A percentile compares a stretch with the other conserved stretches of the same genome.
Evolutionary conservation across 64 coral and sea anemone genomes (phyloP).

Genomic region (Montipora foliosa): DNA sequence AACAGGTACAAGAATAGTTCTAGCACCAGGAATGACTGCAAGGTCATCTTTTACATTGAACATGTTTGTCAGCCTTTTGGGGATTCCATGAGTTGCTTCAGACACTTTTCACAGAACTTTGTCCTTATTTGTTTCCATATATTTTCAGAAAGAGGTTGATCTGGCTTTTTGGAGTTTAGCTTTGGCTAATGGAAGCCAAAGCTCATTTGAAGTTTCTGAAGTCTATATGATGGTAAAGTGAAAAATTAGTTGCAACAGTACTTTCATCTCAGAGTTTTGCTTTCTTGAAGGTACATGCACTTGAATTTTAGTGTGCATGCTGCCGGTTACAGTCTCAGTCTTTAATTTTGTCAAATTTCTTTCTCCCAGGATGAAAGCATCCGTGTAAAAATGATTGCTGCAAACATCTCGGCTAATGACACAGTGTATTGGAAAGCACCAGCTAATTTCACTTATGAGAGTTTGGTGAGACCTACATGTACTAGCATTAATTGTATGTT

Average conservation of each 20-base stretch:
- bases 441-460: conserved; percentile 68
- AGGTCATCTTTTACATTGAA: too few species aligned
- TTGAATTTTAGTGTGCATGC: too few species aligned
- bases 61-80: too few species aligned
- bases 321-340: neutral
- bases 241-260: neutral
- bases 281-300: too few species aligned
- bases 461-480: conserved; percentile 63
- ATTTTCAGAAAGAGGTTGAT: conserved; percentile 55
- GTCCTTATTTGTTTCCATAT: neutral
- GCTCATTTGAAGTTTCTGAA: neutral
- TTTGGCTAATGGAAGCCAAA: neutral
- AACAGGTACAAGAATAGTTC: conserved; percentile 62
- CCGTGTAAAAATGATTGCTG: conserved; percentile 42
- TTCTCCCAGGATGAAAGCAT: conserved; percentile 28
- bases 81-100: too few species aligned
- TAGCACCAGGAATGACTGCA: neutral
- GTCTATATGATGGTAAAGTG: conserved; percentile 31
- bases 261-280: neutral
- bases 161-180: conserved; percentile 62
- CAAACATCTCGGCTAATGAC: conserved; percentile 73
- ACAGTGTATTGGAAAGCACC: conserved; percentile 83
- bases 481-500: neutral
- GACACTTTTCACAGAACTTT: too few species aligned
- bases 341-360: neutral